These are phyloP conservation scores for Zygogramma bicolorata DNA, from an alignment of 2,888 invertebrate species.

Conservation along the genomic window DNA sequence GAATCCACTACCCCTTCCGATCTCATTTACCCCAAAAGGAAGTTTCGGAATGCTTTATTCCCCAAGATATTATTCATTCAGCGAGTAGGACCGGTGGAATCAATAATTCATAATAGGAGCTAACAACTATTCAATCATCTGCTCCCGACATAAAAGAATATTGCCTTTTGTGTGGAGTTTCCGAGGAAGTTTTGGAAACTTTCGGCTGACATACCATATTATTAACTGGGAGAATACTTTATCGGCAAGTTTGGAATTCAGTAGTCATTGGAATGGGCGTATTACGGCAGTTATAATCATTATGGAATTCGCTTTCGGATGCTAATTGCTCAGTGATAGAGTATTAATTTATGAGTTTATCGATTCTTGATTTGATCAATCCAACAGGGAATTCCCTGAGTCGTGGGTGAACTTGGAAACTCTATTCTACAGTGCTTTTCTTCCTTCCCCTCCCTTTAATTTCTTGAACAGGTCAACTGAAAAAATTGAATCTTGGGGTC, in stretches of 20 bases:
- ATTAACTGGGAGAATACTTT: not conserved
- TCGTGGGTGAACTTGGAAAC: too few relatives aligned
- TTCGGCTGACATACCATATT: not conserved
- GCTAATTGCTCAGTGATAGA: not conserved
- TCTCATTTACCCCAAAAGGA: not conserved
- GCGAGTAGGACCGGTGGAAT: not conserved
- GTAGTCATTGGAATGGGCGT: not conserved
- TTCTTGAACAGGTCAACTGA: too few relatives aligned
- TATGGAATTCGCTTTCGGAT: not conserved
- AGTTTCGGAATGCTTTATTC: not conserved
- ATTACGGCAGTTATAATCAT: not conserved
- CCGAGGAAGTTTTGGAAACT: not conserved
- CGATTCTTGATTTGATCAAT: too few relatives aligned
- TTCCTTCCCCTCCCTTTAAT: too few relatives aligned
- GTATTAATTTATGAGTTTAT: not conserved
- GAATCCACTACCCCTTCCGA: too few relatives aligned
- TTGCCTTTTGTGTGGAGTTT: not conserved
- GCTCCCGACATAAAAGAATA: constrained; percentile 3
- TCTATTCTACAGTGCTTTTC: too few relatives aligned
- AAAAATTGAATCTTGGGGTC: too few relatives aligned
- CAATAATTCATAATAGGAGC: not conserved
- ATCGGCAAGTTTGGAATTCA: not conserved
- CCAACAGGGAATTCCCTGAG: too few relatives aligned
- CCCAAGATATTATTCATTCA: not conserved
- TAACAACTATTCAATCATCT: constrained; percentile 8